Evolutionary conservation across 2,888 invertebrate species (phyloP).

Genomic region (Podotricha telesiphe): DNA sequence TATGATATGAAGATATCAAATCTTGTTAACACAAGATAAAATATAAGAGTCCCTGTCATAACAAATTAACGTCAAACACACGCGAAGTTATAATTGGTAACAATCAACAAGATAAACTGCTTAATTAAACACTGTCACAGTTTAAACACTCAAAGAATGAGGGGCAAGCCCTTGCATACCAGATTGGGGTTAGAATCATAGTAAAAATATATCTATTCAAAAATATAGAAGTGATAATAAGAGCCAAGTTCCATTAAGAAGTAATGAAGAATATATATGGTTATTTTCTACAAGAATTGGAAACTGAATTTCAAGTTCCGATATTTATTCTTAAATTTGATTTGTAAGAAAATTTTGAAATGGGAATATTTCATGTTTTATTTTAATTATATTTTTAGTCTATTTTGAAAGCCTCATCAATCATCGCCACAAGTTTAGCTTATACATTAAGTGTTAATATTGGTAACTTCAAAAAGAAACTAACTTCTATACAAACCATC

Average conservation of each 20-base stretch:
- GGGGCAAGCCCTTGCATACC: slow-evolving; percentile 47
- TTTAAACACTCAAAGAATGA: slow-evolving; percentile 72
- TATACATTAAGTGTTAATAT: no score
- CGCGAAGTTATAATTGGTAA: slow-evolving; percentile 76
- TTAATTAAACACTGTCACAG: slow-evolving; percentile 80
- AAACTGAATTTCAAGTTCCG: no score
- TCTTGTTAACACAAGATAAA: slow-evolving; percentile 18
- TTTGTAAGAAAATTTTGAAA: no score
- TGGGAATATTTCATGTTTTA: no score
- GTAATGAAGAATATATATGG: not conserved
- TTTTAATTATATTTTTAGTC: no score
- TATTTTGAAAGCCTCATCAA: no score
- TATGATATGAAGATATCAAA: not conserved
- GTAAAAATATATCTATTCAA: not conserved
- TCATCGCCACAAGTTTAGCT: no score
- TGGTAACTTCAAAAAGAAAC: no score
- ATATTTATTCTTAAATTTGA: no score
- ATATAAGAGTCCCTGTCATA: slow-evolving; percentile 44
- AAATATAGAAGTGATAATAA: not conserved
- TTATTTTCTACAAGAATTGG: no score
- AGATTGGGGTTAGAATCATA: not conserved
- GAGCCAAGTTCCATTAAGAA: not conserved
- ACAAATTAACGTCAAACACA: slow-evolving; percentile 78
- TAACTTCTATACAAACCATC: no score
- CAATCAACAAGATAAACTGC: slow-evolving; percentile 80